Evolutionary conservation across 2,888 invertebrate species (phyloP), one percentile per base, ranked within the genome.

Genomic region (Lucinisca nassula): DNA sequence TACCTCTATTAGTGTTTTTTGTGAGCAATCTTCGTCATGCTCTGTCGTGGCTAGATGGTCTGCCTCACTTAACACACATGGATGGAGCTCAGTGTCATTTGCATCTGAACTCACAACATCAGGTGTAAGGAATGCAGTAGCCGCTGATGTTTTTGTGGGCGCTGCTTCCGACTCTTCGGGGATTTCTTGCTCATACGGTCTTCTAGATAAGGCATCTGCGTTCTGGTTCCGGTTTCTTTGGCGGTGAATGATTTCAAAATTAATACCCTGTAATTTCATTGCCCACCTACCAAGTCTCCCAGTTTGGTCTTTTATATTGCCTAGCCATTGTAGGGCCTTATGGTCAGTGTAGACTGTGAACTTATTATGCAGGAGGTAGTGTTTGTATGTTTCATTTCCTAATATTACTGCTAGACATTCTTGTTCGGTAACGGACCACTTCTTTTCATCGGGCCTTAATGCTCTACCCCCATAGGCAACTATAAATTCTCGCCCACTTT

Each of bases 261-360:
- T 73, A 70, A 85, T 84, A 10, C 87, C 76, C 51, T 90, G 87
- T 1, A 90, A 51, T 51, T 84, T 82, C 0, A 89, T 32, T 2
- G 89, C 82, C 90, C 89, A 89, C 51, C 89, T 40, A 32, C 85
- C 87, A 27, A 90, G 58, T n/a, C 79, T 27, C 38, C 75, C 67
- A 37, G 82, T 78, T 21, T 82, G 67, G 38, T 89, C 87, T 70
- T 82, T 84, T 27, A 72, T 82, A 24, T 82, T 79, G n/a, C 72
- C 8, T 2, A 83, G 35, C 82, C 82, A 83, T 51, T 77, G 45
- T n/a, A 83, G 40, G 0, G 77, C 82, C 24, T 82, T 83, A 72
- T 83, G 77, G 24, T 77, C 82, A 14, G 82, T 83, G n/a, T 35
- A 77, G 24, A 78, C 78, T 14, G 27, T 73, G 30, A 83, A 83